Conservation (phyloP, 2,888 invertebrate species). For the Romanomermis culicivorax region DNA sequence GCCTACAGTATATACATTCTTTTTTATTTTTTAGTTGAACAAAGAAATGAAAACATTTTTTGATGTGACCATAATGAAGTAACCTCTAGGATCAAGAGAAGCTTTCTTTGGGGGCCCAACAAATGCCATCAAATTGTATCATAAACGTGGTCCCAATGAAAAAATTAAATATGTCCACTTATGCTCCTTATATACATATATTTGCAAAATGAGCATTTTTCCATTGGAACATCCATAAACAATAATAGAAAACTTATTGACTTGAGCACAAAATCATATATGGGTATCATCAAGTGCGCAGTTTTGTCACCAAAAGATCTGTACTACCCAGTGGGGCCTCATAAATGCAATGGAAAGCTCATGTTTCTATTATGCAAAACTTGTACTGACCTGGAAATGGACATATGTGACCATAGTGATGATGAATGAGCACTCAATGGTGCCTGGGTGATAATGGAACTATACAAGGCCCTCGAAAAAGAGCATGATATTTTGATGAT, state of each 20-base stretch:
- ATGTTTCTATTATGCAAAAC: too few relatives aligned
- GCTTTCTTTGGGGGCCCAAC: constrained; percentile 21
- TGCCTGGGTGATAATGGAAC: neutral
- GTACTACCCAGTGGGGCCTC: constrained; percentile 21
- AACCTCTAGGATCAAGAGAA: neutral
- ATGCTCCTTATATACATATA: constrained; percentile 19
- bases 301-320: too few relatives aligned
- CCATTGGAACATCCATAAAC: constrained; percentile 13
- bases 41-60: neutral
- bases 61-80: neutral
- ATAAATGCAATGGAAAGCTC: constrained; percentile 15
- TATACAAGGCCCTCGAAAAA: too few relatives aligned
- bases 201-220: too few relatives aligned
- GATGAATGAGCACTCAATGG: neutral
- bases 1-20: constrained; percentile 9
- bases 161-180: constrained; percentile 18
- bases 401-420: neutral
- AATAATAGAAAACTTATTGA: constrained; percentile 6
- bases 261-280: constrained; percentile 12
- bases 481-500: neutral
- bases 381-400: too few relatives aligned
- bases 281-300: constrained; percentile 19
- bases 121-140: constrained; percentile 17
- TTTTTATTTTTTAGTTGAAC: constrained; percentile 9
- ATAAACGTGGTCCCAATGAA: constrained; percentile 13